phyloP scores from a whole-genome alignment of 2,113 vertebrate species.

The Cepphus grylle region DNA sequence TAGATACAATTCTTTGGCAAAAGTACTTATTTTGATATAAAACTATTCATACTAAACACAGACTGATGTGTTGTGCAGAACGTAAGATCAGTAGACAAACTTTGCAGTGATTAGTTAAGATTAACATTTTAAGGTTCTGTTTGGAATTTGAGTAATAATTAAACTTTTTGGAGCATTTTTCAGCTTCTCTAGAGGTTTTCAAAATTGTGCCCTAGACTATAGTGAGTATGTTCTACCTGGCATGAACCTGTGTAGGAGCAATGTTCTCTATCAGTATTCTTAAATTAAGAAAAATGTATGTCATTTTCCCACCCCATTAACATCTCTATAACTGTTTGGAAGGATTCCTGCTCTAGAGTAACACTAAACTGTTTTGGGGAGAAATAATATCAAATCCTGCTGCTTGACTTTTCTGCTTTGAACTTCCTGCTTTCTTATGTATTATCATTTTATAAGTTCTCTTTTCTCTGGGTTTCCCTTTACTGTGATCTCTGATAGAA shows the following conservation, averaged over 20 bases:
- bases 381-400: neutral
- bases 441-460: neutral
- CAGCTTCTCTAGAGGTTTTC: neutral
- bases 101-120: neutral
- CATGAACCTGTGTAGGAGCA: neutral
- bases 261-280: neutral
- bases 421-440: neutral
- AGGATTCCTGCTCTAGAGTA: neutral
- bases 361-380: neutral
- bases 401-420: neutral
- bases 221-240: neutral
- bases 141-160: neutral
- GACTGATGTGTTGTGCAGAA: constrained; percentile 10
- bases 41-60: constrained; percentile 58
- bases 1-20: constrained; percentile 57
- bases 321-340: neutral
- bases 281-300: neutral
- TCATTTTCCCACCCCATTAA: neutral
- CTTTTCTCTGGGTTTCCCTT: neutral
- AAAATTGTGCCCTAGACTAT: neutral
- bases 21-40: constrained; percentile 45
- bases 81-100: neutral
- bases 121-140: neutral
- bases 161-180: neutral
- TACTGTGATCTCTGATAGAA: neutral